These are phyloP conservation scores for Psilopsiagon aurifrons DNA, from an alignment of 2,113 vertebrate species.

Conservation along the genomic window DNA sequence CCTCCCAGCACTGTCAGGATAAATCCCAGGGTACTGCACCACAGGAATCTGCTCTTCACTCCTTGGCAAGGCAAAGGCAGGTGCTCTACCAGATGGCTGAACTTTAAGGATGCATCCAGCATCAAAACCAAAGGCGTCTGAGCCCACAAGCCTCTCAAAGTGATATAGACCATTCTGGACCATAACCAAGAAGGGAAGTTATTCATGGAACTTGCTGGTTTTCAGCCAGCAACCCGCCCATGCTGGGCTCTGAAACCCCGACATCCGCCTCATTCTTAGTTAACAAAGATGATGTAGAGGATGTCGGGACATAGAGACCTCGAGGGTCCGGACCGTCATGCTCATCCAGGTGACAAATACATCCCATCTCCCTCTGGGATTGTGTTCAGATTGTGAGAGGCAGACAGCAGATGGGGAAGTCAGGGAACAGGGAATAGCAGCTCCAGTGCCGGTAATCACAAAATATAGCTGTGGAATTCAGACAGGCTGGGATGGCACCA, in stretches of 20 bases:
- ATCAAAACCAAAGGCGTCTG: background rate
- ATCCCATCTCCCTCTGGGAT: background rate
- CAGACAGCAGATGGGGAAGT: slow-evolving; percentile 4
- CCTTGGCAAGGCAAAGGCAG: background rate
- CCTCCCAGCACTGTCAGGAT: fast-evolving
- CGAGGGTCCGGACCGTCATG: background rate
- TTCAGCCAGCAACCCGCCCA: background rate
- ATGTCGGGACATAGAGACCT: background rate
- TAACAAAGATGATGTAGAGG: background rate
- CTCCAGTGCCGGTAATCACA: background rate
- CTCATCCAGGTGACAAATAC: background rate
- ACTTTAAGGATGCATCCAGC: background rate
- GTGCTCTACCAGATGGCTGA: background rate
- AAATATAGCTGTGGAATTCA: background rate
- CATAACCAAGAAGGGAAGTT: background rate
- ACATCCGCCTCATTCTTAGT: fast-evolving
- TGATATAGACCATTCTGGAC: background rate
- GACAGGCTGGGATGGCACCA: background rate
- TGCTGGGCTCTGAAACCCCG: background rate
- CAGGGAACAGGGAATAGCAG: background rate
- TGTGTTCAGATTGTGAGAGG: background rate
- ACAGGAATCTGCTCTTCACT: background rate
- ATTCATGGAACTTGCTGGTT: background rate
- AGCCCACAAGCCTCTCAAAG: background rate
- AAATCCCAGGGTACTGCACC: background rate